phyloP scores from a whole-genome alignment of 35 echinoderm and acorn worm genomes.

The Strongylocentrotus purpuratus region DNA sequence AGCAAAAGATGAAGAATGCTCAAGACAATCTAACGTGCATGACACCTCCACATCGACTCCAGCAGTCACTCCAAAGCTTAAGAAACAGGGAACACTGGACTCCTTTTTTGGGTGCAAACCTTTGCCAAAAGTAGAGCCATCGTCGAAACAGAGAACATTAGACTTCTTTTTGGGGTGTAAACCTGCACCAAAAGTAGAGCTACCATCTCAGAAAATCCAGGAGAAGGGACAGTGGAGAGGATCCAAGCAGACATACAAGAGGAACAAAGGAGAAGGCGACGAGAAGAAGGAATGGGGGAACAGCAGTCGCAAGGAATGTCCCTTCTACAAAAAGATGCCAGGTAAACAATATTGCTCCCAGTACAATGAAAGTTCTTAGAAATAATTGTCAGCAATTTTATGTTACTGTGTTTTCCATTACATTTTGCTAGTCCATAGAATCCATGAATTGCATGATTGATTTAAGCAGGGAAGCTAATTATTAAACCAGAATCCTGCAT shows the following conservation, averaged over 20 bases:
- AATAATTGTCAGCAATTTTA: no score
- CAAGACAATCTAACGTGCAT: not conserved
- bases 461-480: no score
- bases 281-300: conserved; percentile 36
- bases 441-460: no score
- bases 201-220: not conserved
- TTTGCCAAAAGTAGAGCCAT: not conserved
- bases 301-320: conserved; percentile 64
- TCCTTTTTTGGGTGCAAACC: not conserved
- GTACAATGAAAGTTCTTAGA: no score
- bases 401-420: no score
- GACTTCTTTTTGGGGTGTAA: not conserved
- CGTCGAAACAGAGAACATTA: not conserved
- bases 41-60: not conserved
- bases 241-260: not conserved
- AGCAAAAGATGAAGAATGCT: not conserved
- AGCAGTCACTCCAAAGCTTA: not conserved
- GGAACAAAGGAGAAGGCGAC: not conserved
- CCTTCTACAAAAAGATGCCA: conserved; percentile 99
- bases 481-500: no score
- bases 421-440: no score
- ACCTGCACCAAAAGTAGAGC: not conserved
- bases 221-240: not conserved
- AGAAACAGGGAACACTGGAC: not conserved
- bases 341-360: conserved; percentile 30